phyloP scores from a whole-genome alignment of 2,113 vertebrate genomes.

The Gasterosteus aculeatus region DNA sequence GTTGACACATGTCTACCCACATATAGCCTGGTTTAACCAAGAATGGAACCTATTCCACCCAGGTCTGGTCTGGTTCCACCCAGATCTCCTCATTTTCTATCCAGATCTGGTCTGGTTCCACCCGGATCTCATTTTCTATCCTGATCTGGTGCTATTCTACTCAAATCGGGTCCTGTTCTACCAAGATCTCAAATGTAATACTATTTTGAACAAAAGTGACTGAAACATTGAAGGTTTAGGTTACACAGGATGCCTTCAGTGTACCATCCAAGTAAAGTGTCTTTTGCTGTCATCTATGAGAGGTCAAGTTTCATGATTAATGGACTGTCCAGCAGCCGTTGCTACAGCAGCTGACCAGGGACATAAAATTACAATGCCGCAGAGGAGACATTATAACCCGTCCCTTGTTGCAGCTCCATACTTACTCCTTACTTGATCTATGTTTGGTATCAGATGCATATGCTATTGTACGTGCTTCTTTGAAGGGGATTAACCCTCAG shows the following conservation, averaged over 20 bases:
- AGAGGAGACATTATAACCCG: background rate
- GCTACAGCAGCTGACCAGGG: background rate
- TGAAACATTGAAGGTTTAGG: background rate
- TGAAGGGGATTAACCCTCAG: background rate
- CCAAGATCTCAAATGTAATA: too few relatives aligned
- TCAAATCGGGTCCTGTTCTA: too few relatives aligned
- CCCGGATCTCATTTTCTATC: too few relatives aligned
- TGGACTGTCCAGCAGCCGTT: constrained; percentile 15
- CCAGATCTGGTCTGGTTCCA: too few relatives aligned
- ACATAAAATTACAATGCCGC: background rate
- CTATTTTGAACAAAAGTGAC: too few relatives aligned
- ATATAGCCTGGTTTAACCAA: too few relatives aligned
- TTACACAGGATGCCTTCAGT: background rate
- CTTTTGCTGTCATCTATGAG: background rate
- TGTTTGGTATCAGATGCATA: constrained; percentile 9
- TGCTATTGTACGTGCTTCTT: background rate
- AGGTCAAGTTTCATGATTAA: background rate
- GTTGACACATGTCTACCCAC: too few relatives aligned
- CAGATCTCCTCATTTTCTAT: too few relatives aligned
- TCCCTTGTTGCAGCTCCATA: background rate
- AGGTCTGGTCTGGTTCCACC: too few relatives aligned
- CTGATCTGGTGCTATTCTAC: too few relatives aligned
- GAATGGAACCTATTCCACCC: too few relatives aligned
- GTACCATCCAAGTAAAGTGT: background rate
- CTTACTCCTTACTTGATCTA: background rate